phyloP scores from a whole-genome alignment of 2,888 invertebrate species.

The Tipula vernalis region DNA sequence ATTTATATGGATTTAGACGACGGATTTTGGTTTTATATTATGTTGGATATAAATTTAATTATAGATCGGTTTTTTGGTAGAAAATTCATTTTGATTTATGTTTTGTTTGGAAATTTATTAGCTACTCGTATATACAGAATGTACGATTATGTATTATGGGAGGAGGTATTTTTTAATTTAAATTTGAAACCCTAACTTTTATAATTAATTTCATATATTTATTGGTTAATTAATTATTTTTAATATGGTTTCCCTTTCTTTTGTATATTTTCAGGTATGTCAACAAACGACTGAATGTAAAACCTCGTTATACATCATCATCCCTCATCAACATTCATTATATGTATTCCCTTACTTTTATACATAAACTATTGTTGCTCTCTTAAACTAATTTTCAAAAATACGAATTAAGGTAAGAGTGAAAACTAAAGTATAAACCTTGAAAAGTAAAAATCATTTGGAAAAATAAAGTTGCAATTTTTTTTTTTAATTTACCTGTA shows the following conservation, averaged over 20 bases:
- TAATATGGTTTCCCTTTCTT: not conserved
- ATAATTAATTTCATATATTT: not conserved
- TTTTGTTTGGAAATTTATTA: not conserved
- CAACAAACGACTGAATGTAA: not conserved
- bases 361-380: no score
- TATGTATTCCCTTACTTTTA: not conserved
- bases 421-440: no score
- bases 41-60: not conserved
- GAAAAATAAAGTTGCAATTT: no score
- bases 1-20: not conserved
- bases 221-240: not conserved
- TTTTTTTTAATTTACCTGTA: no score
- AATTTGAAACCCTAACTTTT: not conserved
- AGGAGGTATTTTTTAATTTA: not conserved
- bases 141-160: no score
- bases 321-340: not conserved
- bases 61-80: not conserved
- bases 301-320: not conserved
- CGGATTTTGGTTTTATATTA: not conserved
- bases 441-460: no score
- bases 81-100: not conserved
- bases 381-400: no score
- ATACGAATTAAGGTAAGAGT: no score
- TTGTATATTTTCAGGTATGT: not conserved
- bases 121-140: not conserved